phyloP scores from a whole-genome alignment of 2,888 invertebrate genomes.

The Anorthoa munda region DNA sequence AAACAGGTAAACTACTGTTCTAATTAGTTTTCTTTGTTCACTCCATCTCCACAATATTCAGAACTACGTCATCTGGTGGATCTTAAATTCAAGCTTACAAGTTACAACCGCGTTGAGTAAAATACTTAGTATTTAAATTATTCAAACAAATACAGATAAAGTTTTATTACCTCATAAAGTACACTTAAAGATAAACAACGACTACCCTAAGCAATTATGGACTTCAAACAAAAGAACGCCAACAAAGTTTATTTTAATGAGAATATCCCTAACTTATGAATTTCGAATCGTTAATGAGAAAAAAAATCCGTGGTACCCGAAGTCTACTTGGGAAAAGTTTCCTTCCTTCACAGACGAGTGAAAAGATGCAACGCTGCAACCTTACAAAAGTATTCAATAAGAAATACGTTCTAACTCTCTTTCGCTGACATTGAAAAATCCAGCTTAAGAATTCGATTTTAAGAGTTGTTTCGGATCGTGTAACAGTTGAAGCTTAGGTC shows the following conservation, averaged over 20 bases:
- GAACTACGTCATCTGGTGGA: slow-evolving; percentile 12
- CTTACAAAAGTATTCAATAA: slow-evolving; percentile 45
- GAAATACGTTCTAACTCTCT: slow-evolving; percentile 53
- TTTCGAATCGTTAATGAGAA: slow-evolving; percentile 78
- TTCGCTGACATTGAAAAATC: slow-evolving; percentile 54
- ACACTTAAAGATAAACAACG: slow-evolving; percentile 32
- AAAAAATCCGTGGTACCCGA: slow-evolving; percentile 65
- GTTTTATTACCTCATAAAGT: slow-evolving; percentile 48
- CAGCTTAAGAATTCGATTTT: slow-evolving; percentile 54
- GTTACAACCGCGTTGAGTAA: slow-evolving; percentile 38
- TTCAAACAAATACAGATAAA: slow-evolving; percentile 37
- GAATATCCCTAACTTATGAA: slow-evolving; percentile 73
- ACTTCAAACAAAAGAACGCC: slow-evolving; percentile 38
- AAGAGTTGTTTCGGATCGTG: slow-evolving; percentile 65
- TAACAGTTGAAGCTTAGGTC: slow-evolving; percentile 34
- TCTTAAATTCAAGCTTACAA: slow-evolving; percentile 53
- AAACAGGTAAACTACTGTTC: slow-evolving; percentile 62
- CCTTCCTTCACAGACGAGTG: slow-evolving; percentile 71
- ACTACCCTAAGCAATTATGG: slow-evolving; percentile 38
- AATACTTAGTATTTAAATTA: slow-evolving; percentile 37
- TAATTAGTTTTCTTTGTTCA: slow-evolving; percentile 62
- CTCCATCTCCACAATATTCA: slow-evolving; percentile 48
- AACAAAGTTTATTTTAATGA: slow-evolving; percentile 67
- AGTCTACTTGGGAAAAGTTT: slow-evolving; percentile 76
- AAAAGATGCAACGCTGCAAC: slow-evolving; percentile 80